Percentiles rank a stretch among this genome's conserved stretches.
These are phyloP conservation scores for Spea hammondii DNA, from an alignment of 2,797 vertebrate species.

Conservation along the genomic window DNA sequence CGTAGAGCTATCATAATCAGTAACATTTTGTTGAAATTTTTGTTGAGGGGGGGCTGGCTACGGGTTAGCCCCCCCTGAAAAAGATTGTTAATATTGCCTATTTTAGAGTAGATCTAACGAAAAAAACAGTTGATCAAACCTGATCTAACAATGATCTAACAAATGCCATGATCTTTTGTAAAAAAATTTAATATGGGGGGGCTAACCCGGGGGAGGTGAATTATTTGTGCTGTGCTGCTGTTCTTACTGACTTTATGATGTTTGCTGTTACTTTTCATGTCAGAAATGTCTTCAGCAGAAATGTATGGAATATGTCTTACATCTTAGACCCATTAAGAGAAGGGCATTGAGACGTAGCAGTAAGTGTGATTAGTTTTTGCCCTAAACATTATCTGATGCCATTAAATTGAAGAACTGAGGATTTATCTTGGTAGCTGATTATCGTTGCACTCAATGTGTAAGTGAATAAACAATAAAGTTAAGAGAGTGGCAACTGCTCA, in stretches of 20 bases:
- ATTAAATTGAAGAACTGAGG: conserved; percentile 24
- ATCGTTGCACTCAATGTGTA: conserved; percentile 26
- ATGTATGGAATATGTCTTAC: conserved; percentile 21
- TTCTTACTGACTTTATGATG: conserved; percentile 5
- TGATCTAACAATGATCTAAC: no score
- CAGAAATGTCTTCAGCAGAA: conserved; percentile 18
- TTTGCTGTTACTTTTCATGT: conserved; percentile 1
- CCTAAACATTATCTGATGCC: conserved; percentile 22
- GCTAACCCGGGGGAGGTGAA: no score
- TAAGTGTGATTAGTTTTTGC: conserved; percentile 38
- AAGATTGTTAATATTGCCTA: no score
- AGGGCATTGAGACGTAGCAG: conserved; percentile 40
- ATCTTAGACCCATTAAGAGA: conserved; percentile 37
- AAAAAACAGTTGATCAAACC: no score
- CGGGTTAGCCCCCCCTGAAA: no score
- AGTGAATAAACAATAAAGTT: conserved; percentile 37
- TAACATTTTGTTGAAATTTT: no score
- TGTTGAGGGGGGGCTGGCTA: no score
- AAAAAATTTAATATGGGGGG: no score
- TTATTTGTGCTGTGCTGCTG: not conserved
- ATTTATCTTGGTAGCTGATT: conserved; percentile 33
- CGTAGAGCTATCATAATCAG: no score
- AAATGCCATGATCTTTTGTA: no score
- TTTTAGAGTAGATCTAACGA: no score
- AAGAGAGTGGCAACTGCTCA: conserved; percentile 31